These are phyloP conservation scores for Zootoca vivipara DNA, from an alignment of 2,113 vertebrate species.

Conservation along the genomic window DNA sequence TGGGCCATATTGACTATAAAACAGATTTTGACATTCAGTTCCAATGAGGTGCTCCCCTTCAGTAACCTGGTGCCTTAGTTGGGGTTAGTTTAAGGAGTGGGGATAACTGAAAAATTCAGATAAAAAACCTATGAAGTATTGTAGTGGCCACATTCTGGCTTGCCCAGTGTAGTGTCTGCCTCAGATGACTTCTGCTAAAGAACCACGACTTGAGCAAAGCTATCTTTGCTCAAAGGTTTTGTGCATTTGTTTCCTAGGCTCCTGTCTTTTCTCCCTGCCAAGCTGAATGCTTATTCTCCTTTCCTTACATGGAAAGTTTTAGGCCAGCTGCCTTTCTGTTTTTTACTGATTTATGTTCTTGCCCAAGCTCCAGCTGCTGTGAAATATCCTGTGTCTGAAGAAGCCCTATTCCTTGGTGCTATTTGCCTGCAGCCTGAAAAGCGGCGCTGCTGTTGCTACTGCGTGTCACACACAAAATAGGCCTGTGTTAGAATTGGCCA, in stretches of 20 bases:
- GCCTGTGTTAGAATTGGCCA: neutral
- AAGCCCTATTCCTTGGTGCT: neutral
- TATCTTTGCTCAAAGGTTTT: neutral
- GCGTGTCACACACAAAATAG: neutral
- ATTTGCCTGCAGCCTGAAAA: neutral
- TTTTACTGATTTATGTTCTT: neutral
- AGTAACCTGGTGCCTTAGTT: neutral
- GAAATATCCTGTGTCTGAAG: neutral
- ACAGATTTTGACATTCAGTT: neutral
- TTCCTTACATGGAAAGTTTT: conserved; percentile 13
- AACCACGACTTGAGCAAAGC: neutral
- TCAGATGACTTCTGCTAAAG: neutral
- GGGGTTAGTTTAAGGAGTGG: neutral
- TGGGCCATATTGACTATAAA: neutral
- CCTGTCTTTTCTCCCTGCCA: neutral
- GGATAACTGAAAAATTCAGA: neutral
- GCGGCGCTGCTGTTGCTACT: neutral
- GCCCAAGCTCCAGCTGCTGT: neutral
- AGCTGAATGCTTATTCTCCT: neutral
- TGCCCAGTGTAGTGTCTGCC: neutral
- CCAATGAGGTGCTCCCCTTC: neutral
- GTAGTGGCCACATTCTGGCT: neutral
- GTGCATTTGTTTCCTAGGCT: neutral
- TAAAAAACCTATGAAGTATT: neutral
- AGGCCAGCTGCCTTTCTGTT: neutral